Evolutionary conservation across 2,797 vertebrate genomes (phyloP).

Genomic region (Aulostomus chinensis): DNA sequence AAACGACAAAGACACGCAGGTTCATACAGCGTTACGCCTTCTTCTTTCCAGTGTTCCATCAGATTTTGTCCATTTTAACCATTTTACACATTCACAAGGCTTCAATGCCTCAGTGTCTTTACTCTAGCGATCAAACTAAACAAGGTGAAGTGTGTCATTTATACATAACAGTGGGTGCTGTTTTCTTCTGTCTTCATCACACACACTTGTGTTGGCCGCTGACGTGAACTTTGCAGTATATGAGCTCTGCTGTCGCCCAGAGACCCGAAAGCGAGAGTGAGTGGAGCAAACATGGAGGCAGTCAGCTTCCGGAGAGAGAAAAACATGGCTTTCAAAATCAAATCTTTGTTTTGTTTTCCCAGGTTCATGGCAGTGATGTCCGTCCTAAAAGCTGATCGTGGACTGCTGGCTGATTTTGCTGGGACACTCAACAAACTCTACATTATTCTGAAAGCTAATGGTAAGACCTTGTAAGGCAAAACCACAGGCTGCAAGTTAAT

Average conservation of each 20-base stretch:
- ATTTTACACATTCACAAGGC: conserved; percentile 68
- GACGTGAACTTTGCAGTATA: no score
- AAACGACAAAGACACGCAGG: conserved; percentile 33
- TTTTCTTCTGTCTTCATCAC: conserved; percentile 22
- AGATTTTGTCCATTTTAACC: conserved; percentile 41
- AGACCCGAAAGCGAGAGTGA: conserved; percentile 23
- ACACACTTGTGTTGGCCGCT: no score
- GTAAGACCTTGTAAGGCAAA: neutral
- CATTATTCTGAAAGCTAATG: no score
- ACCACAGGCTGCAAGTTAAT: conserved; percentile 18
- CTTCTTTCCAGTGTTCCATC: conserved; percentile 63
- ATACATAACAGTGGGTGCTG: conserved; percentile 44
- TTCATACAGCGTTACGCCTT: conserved; percentile 49
- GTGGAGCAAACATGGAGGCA: conserved; percentile 27
- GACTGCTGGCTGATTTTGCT: conserved; percentile 26
- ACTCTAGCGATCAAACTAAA: conserved; percentile 49
- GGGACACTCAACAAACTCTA: no score
- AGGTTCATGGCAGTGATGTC: conserved; percentile 23
- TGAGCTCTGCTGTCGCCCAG: no score
- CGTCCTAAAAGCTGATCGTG: conserved; percentile 14
- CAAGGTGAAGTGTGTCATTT: conserved; percentile 63
- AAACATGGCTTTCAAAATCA: conserved; percentile 25
- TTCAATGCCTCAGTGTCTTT: conserved; percentile 58
- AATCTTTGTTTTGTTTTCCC: no score
- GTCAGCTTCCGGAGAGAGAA: no score